Evolutionary conservation across 2,888 invertebrate species (phyloP), one percentile per base, ranked within the genome.

Genomic region (Cartodere bifasciata): DNA sequence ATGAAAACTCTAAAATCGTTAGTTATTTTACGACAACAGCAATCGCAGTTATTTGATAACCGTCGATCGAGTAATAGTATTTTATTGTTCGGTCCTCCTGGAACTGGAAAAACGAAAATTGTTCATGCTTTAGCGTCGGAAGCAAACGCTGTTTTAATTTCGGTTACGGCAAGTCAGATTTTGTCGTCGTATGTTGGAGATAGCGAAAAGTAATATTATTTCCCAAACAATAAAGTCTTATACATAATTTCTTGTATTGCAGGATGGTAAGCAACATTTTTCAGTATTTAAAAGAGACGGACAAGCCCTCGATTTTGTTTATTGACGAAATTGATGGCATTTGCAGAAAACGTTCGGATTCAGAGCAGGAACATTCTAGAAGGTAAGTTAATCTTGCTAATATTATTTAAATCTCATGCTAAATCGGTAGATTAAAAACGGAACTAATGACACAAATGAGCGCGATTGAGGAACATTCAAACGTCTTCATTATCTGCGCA

Each of bases 251-350:
- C n/a, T 17, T 29, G 22, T 16, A 17, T 46, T 45, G 25, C 26
- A 56, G 54, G 36, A 47, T 49, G 28, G 39, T 58, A 5, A 43
- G 45, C 36, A 34, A 31, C 7, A 36, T 56, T 17, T 59, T 59
- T 39, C 37, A 49, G 21, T 40, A 44, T 20, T 48, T 62, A 27
- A 46, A 41, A 29, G 35, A 35, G 6, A 44, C 27, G 16, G 38
- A 46, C 4, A 52, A 57, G 6, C 54, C 56, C 34, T 58, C 61
- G 10, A 56, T 72, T 10, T 53, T 72, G 21, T 71, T 72, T 46
- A 63, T 72, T 32, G 72, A 72, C 50, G 72, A 72, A 53, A 62
- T 72, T 22, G 72, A 72, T 51, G 64, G 68, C 29, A 50, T 72
- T 32, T 71, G 69, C 47, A 54, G 67, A 20, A 59, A 53, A 40